Conservation (phyloP, 92 coral and sea anemone genomes). For the Siderastrea siderea region DNA sequence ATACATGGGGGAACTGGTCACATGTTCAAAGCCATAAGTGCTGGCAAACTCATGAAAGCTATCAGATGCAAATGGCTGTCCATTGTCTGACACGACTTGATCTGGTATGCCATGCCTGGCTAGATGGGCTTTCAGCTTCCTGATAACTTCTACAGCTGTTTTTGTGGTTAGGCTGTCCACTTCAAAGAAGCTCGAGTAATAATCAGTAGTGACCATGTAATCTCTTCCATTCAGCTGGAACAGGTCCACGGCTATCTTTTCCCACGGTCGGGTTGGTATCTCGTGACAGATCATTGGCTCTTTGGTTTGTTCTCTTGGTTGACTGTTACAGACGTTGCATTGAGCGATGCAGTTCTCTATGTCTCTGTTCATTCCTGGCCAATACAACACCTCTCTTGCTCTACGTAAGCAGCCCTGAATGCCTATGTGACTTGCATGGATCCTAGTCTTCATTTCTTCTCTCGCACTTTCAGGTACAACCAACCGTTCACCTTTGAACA, state of each 20-base stretch:
- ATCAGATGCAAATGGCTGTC: slow-evolving; percentile 22
- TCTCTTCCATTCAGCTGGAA: slow-evolving; percentile 56
- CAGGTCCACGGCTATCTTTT: slow-evolving; percentile 45
- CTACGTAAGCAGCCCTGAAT: slow-evolving; percentile 52
- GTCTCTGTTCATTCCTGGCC: slow-evolving; percentile 57
- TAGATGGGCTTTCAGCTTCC: slow-evolving; percentile 27
- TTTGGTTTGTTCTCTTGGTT: slow-evolving; percentile 21
- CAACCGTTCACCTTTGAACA: slow-evolving; percentile 24
- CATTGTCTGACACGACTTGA: slow-evolving; percentile 49
- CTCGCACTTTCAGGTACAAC: background rate
- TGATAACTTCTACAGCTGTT: slow-evolving; percentile 57
- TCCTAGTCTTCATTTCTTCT: slow-evolving; percentile 22
- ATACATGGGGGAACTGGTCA: slow-evolving; percentile 62
- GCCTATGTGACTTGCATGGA: slow-evolving; percentile 31
- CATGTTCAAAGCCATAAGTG: slow-evolving; percentile 64
- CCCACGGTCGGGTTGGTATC: slow-evolving; percentile 70
- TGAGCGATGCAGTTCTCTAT: slow-evolving; percentile 4
- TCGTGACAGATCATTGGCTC: slow-evolving; percentile 58
- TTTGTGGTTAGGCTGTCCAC: slow-evolving; percentile 57
- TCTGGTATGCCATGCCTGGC: slow-evolving; percentile 53
- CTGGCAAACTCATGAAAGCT: slow-evolving; percentile 53
- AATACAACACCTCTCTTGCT: slow-evolving; percentile 59
- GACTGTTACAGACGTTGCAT: no score
- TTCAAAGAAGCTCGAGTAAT: slow-evolving; percentile 72
- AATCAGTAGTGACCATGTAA: slow-evolving; percentile 62